Base-by-base conservation (phyloP, 2,888 invertebrate species). In the Tenthredo livida region DNA sequence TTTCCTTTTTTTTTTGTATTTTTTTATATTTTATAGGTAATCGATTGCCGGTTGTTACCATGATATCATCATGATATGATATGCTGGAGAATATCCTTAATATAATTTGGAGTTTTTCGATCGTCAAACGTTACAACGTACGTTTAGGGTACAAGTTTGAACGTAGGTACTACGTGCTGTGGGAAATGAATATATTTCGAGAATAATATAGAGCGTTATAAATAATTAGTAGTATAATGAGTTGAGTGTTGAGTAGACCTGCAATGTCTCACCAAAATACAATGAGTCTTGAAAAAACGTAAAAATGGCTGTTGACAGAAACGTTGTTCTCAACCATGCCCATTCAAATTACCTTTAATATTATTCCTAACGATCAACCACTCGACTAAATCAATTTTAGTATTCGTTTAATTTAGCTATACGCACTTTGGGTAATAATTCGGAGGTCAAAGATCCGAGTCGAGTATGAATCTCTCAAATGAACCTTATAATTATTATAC, bases 191-290 rank as follows among this genome's bases (percentile, higher is more conserved):
- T 50, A 29, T 61, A 40, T 25, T 25, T 37, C 6, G 58, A 21
- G 40, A 61, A 61, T 61, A 61, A 83, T 83, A 70, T 29, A 88
- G 87, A 89, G 91, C 90, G 92, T 91, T 92, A 89, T 91, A 91
- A 93, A 93, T 93, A 93, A 93, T 93, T 93, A 93, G 93, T 92
- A 90, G 90, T 92, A 93, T 93, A 93, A 93, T 93, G 93, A 93
- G 92, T 90, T 91, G 91, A 93, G 93, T 93, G 93, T 92, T 89
- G 92, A 90, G 89, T 90, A 91, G 91, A 91, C 90, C 91, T 91
- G 92, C 90, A 90, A 91, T 90, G 93, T 92, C 92, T 92, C 92
- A 91, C 91, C 90, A 90, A 88, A 87, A 89, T 87, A 93, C 92
- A 93, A 93, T 90, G 89, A 87, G 75, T 61, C 80, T 85, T 29